Percentiles rank a stretch among this genome's conserved stretches.
phyloP scores from a whole-genome alignment of 23 tunicate genomes.

The Halocynthia aurantium region DNA sequence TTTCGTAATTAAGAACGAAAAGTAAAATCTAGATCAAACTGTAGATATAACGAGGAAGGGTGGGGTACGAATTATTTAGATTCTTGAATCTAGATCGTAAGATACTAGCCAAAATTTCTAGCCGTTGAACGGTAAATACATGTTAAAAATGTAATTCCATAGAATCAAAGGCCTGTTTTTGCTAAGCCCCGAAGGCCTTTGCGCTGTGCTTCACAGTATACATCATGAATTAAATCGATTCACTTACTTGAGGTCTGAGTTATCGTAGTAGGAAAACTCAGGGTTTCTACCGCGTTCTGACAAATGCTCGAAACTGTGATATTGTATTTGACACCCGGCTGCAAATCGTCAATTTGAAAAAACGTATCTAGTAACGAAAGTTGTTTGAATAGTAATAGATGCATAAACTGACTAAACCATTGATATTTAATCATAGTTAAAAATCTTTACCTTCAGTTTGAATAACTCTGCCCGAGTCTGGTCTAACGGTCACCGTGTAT shows the following conservation, averaged over 20 bases:
- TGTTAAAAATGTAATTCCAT: no score
- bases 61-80: neutral
- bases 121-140: no score
- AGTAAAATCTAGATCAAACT: neutral
- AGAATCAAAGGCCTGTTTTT: no score
- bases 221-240: neutral
- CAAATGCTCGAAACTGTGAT: conserved; percentile 33
- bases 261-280: conserved; percentile 9
- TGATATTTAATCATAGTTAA: no score
- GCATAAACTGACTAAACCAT: no score
- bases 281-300: conserved; percentile 4
- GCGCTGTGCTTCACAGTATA: neutral
- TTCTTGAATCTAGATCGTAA: neutral
- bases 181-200: neutral
- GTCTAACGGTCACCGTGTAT: neutral
- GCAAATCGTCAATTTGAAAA: conserved; percentile 14
- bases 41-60: no score
- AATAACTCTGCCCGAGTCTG: neutral
- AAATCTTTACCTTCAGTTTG: neutral
- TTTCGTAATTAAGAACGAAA: no score
- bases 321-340: conserved; percentile 41
- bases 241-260: conserved; percentile 34
- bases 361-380: conserved; percentile 7
- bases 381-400: no score
- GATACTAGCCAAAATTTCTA: no score